Evolutionary conservation across 1,140 invertebrate species (phyloP), one percentile per base, ranked within the genome.

Genomic region (Achroia grisella): DNA sequence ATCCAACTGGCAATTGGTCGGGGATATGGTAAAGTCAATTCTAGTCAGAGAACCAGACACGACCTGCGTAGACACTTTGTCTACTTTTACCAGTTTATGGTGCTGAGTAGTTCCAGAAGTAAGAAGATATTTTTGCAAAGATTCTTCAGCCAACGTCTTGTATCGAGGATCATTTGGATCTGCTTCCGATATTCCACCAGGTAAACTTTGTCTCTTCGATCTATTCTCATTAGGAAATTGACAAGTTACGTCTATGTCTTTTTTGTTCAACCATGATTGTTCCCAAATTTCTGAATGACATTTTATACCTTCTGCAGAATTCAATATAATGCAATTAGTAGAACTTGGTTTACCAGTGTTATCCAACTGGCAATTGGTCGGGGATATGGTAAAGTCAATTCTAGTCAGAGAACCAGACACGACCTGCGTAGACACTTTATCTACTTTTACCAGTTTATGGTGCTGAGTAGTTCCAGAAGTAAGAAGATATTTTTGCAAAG

Each of bases 281-380:
- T 89, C 88, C 88, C 87, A 90, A n/a, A 89, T 66, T 5, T 67
- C 63, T n/a, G 90, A 67, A 4, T 76, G 12, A 52, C 90, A 91
- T 0, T 62, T 42, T 31, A 76, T 50, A 12, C 53, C 10, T 44
- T 44, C 27, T 29, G 13, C 10, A 60, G n/a, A n/a, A n/a, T n/a
- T n/a, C n/a, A n/a, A n/a, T n/a, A n/a, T n/a, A n/a, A n/a, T n/a
- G n/a, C n/a, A n/a, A n/a, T n/a, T n/a, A n/a, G n/a, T n/a, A n/a
- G n/a, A n/a, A n/a, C n/a, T n/a, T n/a, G n/a, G n/a, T n/a, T n/a
- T n/a, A n/a, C n/a, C n/a, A n/a, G n/a, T n/a, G n/a, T n/a, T n/a
- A n/a, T n/a, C n/a, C n/a, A n/a, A n/a, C n/a, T n/a, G n/a, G n/a
- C n/a, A n/a, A 43, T 17, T 14, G 1, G 32, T 15, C n/a, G 32